Conservation (phyloP, 2,113 vertebrate genomes). For the Mirounga angustirostris region DNA sequence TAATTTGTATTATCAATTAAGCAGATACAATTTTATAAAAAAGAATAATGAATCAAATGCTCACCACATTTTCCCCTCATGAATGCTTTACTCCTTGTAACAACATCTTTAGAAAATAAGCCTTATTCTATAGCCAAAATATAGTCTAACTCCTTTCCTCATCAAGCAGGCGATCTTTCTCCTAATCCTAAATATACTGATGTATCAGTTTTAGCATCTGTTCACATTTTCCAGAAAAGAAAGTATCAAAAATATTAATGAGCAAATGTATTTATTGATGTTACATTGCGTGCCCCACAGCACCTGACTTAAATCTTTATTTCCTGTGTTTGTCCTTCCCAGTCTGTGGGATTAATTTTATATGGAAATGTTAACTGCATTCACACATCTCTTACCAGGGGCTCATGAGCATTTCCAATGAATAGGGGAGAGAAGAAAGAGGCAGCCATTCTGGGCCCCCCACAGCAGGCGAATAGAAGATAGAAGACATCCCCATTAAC, state of each 20-base stretch:
- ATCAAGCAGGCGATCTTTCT: neutral
- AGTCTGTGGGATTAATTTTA: neutral
- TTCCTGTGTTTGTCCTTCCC: neutral
- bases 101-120: neutral
- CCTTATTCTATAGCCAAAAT: neutral
- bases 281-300: neutral
- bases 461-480: neutral
- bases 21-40: neutral
- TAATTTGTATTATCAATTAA: neutral
- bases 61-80: neutral
- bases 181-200: neutral
- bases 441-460: rapidly evolving
- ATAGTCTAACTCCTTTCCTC: neutral
- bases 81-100: neutral
- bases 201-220: neutral
- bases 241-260: neutral
- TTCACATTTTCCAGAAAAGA: neutral
- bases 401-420: neutral
- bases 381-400: neutral
- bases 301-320: neutral
- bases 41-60: neutral
- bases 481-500: neutral
- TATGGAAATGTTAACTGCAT: neutral
- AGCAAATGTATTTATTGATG: neutral
- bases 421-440: neutral